phyloP scores from a whole-genome alignment of 2,888 invertebrate species.

The Adelphocoris suturalis region DNA sequence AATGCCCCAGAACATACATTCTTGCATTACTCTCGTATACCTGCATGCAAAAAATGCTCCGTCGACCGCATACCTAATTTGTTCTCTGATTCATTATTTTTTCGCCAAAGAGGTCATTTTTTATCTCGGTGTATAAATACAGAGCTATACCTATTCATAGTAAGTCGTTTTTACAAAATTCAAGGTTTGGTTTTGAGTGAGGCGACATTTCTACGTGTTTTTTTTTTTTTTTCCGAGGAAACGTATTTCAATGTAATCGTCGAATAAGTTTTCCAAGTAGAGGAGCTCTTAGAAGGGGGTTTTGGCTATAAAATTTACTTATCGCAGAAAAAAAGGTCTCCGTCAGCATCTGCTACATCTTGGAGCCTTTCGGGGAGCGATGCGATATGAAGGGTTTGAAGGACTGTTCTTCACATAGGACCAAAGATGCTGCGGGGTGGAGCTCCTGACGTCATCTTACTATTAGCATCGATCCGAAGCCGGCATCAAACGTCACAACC shows the following conservation, averaged over 20 bases:
- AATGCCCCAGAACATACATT: too few relatives aligned
- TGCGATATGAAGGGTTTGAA: neutral
- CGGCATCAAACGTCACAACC: constrained; percentile 56
- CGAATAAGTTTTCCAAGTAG: neutral
- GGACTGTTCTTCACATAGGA: neutral
- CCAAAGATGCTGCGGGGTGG: constrained; percentile 34
- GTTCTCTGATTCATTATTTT: too few relatives aligned
- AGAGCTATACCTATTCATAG: too few relatives aligned
- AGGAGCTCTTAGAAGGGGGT: neutral
- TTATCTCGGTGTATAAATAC: too few relatives aligned
- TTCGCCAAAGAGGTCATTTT: too few relatives aligned
- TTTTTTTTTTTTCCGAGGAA: too few relatives aligned
- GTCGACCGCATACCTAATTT: too few relatives aligned
- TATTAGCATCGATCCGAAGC: constrained; percentile 61
- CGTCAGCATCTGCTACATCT: constrained; percentile 6
- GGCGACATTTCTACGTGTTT: neutral
- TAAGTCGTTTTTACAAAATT: neutral
- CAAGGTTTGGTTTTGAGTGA: neutral
- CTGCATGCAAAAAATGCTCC: too few relatives aligned
- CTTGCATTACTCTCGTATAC: too few relatives aligned
- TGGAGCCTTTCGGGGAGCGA: neutral
- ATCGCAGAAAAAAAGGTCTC: neutral
- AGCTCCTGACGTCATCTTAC: constrained; percentile 50
- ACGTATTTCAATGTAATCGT: too few relatives aligned
- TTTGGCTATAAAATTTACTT: neutral